These are phyloP conservation scores for Dissostichus mawsoni DNA, from an alignment of 2,113 vertebrate species.

Conservation along the genomic window DNA sequence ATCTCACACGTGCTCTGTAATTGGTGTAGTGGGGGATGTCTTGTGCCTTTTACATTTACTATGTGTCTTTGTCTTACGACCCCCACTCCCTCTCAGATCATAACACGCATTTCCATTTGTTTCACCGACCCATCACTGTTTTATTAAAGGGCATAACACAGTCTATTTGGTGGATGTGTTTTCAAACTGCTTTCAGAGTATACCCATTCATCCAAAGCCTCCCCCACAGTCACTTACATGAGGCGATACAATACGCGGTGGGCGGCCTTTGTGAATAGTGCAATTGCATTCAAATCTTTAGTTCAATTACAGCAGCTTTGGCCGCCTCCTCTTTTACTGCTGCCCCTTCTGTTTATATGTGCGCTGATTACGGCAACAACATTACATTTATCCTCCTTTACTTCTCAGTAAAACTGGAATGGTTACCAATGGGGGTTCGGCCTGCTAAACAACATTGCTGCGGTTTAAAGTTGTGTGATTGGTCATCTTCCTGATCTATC, in stretches of 20 bases:
- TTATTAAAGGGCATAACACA: conserved; percentile 21
- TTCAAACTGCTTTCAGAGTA: conserved; percentile 29
- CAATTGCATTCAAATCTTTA: conserved; percentile 70
- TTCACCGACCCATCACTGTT: not conserved
- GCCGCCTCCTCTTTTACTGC: conserved; percentile 46
- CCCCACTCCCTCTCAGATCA: not conserved
- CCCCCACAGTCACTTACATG: conserved; percentile 40
- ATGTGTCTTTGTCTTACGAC: conserved; percentile 6
- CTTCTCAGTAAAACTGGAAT: conserved; percentile 39
- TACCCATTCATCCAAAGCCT: conserved; percentile 24
- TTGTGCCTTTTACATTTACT: conserved; percentile 22
- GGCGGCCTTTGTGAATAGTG: conserved; percentile 73
- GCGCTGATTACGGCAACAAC: conserved; percentile 8
- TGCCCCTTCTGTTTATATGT: conserved; percentile 15
- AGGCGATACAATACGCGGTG: conserved; percentile 40
- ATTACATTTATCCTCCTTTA: conserved; percentile 48
- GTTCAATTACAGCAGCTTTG: conserved; percentile 70
- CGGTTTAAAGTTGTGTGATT: not conserved
- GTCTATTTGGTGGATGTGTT: conserved; percentile 18
- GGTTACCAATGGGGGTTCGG: conserved; percentile 8
- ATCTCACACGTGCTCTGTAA: not conserved
- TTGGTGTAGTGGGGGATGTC: conserved; percentile 20
- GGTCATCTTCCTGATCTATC: not conserved
- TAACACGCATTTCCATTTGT: conserved; percentile 16
- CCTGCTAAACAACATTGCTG: not conserved